Percentiles rank a stretch among this genome's conserved stretches.
phyloP scores from a whole-genome alignment of 2,888 invertebrate species.

The Eugnorisma glareosa region DNA sequence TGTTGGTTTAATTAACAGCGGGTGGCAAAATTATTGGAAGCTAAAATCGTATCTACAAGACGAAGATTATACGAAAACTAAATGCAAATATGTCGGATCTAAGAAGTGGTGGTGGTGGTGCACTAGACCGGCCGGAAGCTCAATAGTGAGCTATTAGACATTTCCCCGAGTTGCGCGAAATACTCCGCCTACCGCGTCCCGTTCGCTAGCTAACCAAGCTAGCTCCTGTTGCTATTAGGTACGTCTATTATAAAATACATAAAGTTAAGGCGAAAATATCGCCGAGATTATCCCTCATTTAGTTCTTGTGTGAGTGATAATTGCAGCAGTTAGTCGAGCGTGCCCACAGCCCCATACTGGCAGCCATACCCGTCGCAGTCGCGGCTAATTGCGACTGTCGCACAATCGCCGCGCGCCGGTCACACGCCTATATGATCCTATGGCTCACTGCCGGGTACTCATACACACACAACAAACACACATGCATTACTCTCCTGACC shows the following conservation, averaged over 20 bases:
- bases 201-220: background rate
- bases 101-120: too few relatives aligned
- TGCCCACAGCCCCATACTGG: conserved; percentile 5
- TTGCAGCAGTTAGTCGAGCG: conserved; percentile 33
- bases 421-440: conserved; percentile 7
- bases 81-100: background rate
- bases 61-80: background rate
- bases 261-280: conserved; percentile 24
- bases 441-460: background rate
- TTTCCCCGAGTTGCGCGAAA: background rate
- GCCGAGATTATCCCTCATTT: conserved; percentile 49
- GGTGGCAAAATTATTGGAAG: background rate
- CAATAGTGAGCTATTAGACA: background rate
- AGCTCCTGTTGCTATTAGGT: conserved; percentile 21
- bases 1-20: background rate
- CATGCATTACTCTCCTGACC: background rate
- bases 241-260: conserved; percentile 40
- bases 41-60: background rate
- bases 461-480: conserved; percentile 6
- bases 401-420: conserved; percentile 11
- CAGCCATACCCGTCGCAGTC: conserved; percentile 10
- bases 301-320: conserved; percentile 50
- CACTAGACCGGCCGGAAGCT: background rate
- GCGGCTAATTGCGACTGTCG: conserved; percentile 27
- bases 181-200: background rate